Evolutionary conservation across 2,888 invertebrate genomes (phyloP), one percentile per base, ranked within the genome.

Genomic region (Drosophila bunnanda): DNA sequence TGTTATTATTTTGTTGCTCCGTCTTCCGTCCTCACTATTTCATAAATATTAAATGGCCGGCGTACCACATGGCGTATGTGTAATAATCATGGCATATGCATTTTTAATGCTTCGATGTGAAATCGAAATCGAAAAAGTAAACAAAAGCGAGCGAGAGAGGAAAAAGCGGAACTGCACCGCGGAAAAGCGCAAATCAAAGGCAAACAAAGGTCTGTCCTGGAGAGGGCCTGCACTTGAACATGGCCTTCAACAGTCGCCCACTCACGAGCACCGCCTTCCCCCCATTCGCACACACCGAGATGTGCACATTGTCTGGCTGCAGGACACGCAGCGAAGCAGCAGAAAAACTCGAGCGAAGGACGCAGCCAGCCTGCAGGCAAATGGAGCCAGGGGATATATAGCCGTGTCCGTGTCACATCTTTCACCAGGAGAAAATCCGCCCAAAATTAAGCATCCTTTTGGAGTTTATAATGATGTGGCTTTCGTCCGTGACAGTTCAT

Each of bases 1-100:
- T 9, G 44, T 28, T 46, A 28, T 43, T 13, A 13, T 7, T 13
- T 13, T 4, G 25, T 1, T 44, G 15, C 25, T 12, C 10, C 3
- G 1, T 10, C 28, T 15, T 15, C 13, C 36, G n/a, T 17, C 9
- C 30, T 10, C 30, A 34, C 28, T 54, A 67, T 70, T 76, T 84
- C 71, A 87, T 84, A 72, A 88, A 83, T 83, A 88, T 54, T 67
- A 88, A 83, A 83, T 87, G 64, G 10, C 36, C 28, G 36, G 36
- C 52, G 74, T 60, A 46, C 52, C 70, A 73, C 76, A 62, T 64
- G 79, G 62, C 75, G 80, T 76, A 78, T 88, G 82, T 39, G 78
- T 55, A 75, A 89, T 88, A 82, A 76, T 73, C 69, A 72, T 66
- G 57, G 67, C 66, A 62, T 54, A 78, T 80, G 66, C 61, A 82